These are phyloP conservation scores for Macropodus opercularis DNA, from an alignment of 2,797 vertebrate genomes.

Conservation along the genomic window DNA sequence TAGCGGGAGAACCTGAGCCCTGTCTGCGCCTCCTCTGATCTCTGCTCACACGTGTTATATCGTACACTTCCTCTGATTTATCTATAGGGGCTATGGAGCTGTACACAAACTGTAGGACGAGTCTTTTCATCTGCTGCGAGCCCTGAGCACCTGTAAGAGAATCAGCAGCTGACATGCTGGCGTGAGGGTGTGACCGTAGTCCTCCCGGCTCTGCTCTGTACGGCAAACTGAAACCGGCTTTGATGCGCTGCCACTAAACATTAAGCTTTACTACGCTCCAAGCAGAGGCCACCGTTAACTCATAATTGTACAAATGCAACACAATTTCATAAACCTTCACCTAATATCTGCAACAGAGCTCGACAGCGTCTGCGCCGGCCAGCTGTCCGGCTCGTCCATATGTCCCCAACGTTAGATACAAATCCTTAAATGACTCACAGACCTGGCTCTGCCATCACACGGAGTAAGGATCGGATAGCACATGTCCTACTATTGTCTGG, in stretches of 20 bases:
- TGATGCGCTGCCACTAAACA: constrained; percentile 30
- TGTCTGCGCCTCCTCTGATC: constrained; percentile 22
- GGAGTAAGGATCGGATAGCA: neutral
- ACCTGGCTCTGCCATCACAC: neutral
- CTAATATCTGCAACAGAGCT: constrained; percentile 39
- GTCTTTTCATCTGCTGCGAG: too few relatives aligned
- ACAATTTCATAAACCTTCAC: constrained; percentile 40
- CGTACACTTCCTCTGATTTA: constrained; percentile 7
- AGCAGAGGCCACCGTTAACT: constrained; percentile 12
- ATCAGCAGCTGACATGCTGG: too few relatives aligned
- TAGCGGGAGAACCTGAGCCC: constrained; percentile 11
- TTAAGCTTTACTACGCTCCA: constrained; percentile 34
- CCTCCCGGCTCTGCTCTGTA: neutral
- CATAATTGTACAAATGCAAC: constrained; percentile 52
- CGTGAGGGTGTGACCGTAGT: too few relatives aligned
- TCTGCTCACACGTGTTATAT: constrained; percentile 17
- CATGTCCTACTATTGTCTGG: neutral
- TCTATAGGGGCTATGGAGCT: too few relatives aligned
- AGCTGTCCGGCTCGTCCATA: constrained; percentile 36
- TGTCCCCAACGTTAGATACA: constrained; percentile 26
- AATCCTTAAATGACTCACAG: constrained; percentile 29
- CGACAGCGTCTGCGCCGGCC: constrained; percentile 14
- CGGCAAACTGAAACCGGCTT: constrained; percentile 20
- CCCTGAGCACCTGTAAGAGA: too few relatives aligned
- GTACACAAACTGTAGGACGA: too few relatives aligned